Evolutionary conservation across 2,888 invertebrate species (phyloP).

Genomic region (Cataglyphis altisquamis): DNA sequence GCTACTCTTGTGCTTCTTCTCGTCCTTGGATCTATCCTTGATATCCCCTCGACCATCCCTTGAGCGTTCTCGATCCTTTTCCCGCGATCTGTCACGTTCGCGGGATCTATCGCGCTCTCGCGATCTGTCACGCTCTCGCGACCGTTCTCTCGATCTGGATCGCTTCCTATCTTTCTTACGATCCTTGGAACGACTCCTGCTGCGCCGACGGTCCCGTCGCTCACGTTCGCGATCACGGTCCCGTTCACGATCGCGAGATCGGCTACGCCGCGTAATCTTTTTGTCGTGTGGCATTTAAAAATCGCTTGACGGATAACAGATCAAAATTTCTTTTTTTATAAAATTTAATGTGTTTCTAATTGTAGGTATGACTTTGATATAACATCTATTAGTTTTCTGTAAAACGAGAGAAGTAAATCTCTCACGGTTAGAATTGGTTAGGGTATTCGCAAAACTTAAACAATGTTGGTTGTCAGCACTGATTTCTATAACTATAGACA

Average conservation of each 20-base stretch:
- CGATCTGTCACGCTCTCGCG: constrained; percentile 86
- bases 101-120: constrained; percentile 86
- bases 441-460: background rate
- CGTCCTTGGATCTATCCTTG: constrained; percentile 82
- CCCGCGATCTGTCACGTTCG: constrained; percentile 77
- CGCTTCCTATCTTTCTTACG: constrained; percentile 75
- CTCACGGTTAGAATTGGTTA: background rate
- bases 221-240: constrained; percentile 84
- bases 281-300: constrained; percentile 86
- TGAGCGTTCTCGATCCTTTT: constrained; percentile 74
- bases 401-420: background rate
- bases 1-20: constrained; percentile 84
- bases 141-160: constrained; percentile 80
- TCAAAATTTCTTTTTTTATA: background rate
- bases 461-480: too few relatives aligned
- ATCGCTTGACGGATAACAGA: background rate
- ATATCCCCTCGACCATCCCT: constrained; percentile 77
- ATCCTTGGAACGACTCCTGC: constrained; percentile 83
- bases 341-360: background rate
- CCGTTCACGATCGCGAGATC: constrained; percentile 86
- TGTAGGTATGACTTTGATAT: background rate
- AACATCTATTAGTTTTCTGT: background rate
- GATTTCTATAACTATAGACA: too few relatives aligned
- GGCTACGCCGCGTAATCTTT: constrained; percentile 86
- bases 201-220: constrained; percentile 80